Percentiles rank a stretch among this genome's conserved stretches.
phyloP scores from a whole-genome alignment of 2,113 vertebrate species.

The Podarcis muralis region DNA sequence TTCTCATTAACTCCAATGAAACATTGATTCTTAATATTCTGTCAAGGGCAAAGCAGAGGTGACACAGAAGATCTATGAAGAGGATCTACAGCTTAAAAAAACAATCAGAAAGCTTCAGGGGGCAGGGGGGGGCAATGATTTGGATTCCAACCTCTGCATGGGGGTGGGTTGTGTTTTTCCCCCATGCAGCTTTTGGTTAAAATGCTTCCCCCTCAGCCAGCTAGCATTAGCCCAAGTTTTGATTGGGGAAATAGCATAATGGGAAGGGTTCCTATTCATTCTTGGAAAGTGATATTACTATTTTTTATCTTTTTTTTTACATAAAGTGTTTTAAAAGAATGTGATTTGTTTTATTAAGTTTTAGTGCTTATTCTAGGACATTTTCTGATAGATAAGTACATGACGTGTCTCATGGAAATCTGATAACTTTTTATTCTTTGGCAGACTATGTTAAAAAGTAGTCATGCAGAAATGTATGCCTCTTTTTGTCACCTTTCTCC shows the following conservation, averaged over 20 bases:
- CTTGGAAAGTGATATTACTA: not conserved
- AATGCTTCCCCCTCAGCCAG: not conserved
- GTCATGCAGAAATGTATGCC: not conserved
- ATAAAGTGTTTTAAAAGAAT: not conserved
- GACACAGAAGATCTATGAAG: not conserved
- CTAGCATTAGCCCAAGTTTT: not conserved
- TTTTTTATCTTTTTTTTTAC: not conserved
- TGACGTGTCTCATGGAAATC: not conserved
- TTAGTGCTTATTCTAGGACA: not conserved
- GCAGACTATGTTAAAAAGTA: not conserved
- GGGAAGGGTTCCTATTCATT: not conserved
- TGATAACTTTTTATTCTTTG: no score
- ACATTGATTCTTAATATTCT: slow-evolving; percentile 25
- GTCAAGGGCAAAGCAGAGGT: not conserved
- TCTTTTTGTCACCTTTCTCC: not conserved
- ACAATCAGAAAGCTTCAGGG: not conserved
- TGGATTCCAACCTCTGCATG: not conserved
- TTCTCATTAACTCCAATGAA: slow-evolving; percentile 31
- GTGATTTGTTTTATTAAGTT: not conserved
- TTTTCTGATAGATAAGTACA: not conserved
- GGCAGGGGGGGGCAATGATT: not conserved
- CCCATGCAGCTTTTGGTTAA: not conserved
- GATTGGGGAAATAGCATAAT: not conserved
- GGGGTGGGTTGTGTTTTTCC: not conserved
- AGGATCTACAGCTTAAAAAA: no score